Evolutionary conservation across 2,797 vertebrate species (phyloP).

Genomic region (Microcaecilia unicolor): DNA sequence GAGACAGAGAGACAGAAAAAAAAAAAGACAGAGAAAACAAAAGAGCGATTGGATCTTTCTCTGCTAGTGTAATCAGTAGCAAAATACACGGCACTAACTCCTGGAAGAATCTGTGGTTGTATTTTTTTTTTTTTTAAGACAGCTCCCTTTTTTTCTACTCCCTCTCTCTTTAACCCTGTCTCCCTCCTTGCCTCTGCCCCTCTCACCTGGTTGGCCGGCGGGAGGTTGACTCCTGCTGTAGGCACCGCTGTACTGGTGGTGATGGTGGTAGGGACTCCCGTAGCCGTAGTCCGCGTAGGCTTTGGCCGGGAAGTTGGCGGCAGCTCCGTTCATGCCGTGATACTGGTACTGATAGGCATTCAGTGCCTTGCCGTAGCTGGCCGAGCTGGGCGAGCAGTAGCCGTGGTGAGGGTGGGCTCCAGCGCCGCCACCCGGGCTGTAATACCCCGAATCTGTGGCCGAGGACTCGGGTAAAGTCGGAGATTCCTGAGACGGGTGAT

Average conservation of each 20-base stretch:
- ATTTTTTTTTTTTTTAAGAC: too few species aligned
- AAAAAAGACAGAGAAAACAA: too few species aligned
- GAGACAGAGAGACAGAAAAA: slow-evolving; percentile 1
- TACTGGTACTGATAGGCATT: slow-evolving; percentile 94
- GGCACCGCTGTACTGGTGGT: slow-evolving; percentile 83
- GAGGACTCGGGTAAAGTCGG: slow-evolving; percentile 94
- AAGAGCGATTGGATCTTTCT: too few species aligned
- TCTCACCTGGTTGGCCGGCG: slow-evolving; percentile 81
- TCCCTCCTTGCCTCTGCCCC: neutral
- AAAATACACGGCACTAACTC: too few species aligned
- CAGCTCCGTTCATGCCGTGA: slow-evolving; percentile 79
- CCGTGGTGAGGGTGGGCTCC: slow-evolving; percentile 68
- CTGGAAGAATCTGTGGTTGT: too few species aligned
- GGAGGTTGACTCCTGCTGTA: slow-evolving; percentile 85
- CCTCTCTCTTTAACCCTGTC: too few species aligned
- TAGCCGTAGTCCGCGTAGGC: slow-evolving; percentile 86
- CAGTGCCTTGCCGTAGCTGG: slow-evolving; percentile 86
- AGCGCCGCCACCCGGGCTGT: slow-evolving; percentile 77
- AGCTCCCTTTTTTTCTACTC: neutral
- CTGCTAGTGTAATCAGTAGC: too few species aligned
- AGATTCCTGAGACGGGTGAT: slow-evolving; percentile 96
- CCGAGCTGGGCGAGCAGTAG: slow-evolving; percentile 88
- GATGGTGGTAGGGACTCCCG: slow-evolving; percentile 80
- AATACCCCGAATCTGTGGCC: slow-evolving; percentile 95
- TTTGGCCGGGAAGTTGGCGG: slow-evolving; percentile 84